Percentiles rank a stretch among this genome's conserved stretches.
Conservation (phyloP, 2,888 invertebrate species). For the Lymantria monacha region DNA sequence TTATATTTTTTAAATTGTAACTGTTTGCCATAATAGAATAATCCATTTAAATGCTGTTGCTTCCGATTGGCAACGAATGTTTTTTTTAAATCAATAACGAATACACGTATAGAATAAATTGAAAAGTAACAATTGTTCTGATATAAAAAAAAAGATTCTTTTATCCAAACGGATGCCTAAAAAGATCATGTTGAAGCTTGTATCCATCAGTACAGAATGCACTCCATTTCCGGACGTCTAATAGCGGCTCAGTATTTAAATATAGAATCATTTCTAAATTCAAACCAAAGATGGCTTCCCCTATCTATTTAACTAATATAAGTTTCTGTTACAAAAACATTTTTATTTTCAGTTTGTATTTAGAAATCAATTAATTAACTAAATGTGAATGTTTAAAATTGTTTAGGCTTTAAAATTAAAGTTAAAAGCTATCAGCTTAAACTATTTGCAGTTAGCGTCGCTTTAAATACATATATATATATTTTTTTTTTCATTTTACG, state of each 20-base stretch:
- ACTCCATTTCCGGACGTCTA: slow-evolving; percentile 52
- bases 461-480: slow-evolving; percentile 17
- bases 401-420: slow-evolving; percentile 11
- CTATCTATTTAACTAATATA: slow-evolving; percentile 15
- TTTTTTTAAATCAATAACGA: slow-evolving; percentile 8
- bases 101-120: slow-evolving; percentile 26
- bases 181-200: slow-evolving; percentile 33
- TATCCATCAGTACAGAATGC: slow-evolving; percentile 46
- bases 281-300: slow-evolving; percentile 26
- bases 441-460: slow-evolving; percentile 19
- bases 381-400: slow-evolving; percentile 13
- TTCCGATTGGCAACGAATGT: not conserved
- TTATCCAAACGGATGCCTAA: slow-evolving; percentile 16
- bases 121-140: slow-evolving; percentile 17
- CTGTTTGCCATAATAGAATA: no score
- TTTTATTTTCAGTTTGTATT: slow-evolving; percentile 10
- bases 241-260: slow-evolving; percentile 46
- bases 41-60: no score
- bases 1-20: no score
- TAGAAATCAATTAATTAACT: slow-evolving; percentile 19
- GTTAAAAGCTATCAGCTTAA: slow-evolving; percentile 18
- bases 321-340: slow-evolving; percentile 29
- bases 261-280: slow-evolving; percentile 47
- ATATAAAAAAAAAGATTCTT: slow-evolving; percentile 10
- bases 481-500: slow-evolving; percentile 17